Evolutionary conservation across 2,797 vertebrate species (phyloP).

Genomic region (Pterois miles): DNA sequence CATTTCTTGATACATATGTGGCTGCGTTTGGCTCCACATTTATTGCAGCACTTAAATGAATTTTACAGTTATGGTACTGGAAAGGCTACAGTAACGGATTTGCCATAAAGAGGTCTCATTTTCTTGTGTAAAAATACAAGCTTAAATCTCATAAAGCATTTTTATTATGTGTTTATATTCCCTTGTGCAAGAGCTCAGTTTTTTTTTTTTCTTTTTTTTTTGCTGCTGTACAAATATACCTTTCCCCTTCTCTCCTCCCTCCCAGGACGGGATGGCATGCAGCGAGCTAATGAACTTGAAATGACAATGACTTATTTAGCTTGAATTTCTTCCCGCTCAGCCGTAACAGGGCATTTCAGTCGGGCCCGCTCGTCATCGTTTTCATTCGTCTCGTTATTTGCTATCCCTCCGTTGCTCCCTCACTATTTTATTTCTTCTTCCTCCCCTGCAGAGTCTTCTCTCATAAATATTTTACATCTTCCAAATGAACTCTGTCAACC

Average conservation of each 20-base stretch:
- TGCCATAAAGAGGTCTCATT: neutral
- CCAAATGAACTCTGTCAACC: slow-evolving; percentile 78
- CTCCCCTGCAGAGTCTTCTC: slow-evolving; percentile 65
- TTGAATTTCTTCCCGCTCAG: slow-evolving; percentile 48
- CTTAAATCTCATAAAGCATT: neutral
- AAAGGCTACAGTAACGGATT: neutral
- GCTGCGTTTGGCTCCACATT: neutral
- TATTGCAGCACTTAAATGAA: neutral
- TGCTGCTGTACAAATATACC: slow-evolving; percentile 23
- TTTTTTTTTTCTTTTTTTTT: neutral
- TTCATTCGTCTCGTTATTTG: slow-evolving; percentile 53
- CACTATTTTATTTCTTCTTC: slow-evolving; percentile 59
- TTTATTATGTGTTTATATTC: neutral
- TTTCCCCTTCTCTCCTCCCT: slow-evolving; percentile 10
- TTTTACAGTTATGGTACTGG: neutral
- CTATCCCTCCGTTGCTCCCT: slow-evolving; percentile 41
- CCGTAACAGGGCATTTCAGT: slow-evolving; percentile 46
- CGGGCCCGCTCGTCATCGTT: slow-evolving; percentile 39
- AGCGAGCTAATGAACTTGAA: slow-evolving; percentile 69
- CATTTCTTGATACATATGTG: neutral
- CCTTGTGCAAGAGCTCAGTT: neutral
- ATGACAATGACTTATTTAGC: slow-evolving; percentile 73
- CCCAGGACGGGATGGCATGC: slow-evolving; percentile 26
- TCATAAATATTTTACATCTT: slow-evolving; percentile 82
- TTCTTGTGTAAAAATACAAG: neutral